Percentiles rank a stretch among this genome's conserved stretches.
phyloP scores from a whole-genome alignment of 2,113 vertebrate species.

The Myiopsitta monachus region DNA sequence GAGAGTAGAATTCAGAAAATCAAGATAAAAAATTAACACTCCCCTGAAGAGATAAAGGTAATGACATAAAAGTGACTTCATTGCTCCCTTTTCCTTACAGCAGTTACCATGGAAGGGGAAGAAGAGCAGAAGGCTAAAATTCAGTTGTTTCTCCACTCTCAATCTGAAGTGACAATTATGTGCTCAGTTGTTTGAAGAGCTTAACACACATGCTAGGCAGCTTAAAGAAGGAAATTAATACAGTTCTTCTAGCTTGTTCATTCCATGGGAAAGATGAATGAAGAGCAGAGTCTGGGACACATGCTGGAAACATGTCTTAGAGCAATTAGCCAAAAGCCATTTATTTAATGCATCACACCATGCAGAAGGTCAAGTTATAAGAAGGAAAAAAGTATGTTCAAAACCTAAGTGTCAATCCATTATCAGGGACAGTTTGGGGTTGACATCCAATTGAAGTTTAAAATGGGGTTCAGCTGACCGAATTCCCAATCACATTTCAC shows the following conservation, averaged over 20 bases:
- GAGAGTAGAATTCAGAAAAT: conserved; percentile 11
- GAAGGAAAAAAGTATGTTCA: conserved; percentile 32
- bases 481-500: neutral
- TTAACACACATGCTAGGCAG: conserved; percentile 13
- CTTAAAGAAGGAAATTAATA: conserved; percentile 16
- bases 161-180: neutral
- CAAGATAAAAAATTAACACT: conserved; percentile 28
- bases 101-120: neutral
- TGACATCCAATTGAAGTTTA: conserved; percentile 24
- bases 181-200: neutral
- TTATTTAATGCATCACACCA: neutral
- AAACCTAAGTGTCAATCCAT: neutral
- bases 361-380: conserved; percentile 46
- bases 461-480: conserved; percentile 2
- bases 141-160: conserved; percentile 1
- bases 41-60: neutral
- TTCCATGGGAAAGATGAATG: neutral
- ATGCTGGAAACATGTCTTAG: neutral
- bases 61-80: conserved; percentile 35
- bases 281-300: neutral
- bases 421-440: neutral
- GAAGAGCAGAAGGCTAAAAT: conserved; percentile 6
- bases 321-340: conserved; percentile 39
- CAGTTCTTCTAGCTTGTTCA: neutral
- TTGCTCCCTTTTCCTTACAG: conserved; percentile 9